Conservation (phyloP, 1,140 invertebrate species). For the Danaus melanippus region DNA sequence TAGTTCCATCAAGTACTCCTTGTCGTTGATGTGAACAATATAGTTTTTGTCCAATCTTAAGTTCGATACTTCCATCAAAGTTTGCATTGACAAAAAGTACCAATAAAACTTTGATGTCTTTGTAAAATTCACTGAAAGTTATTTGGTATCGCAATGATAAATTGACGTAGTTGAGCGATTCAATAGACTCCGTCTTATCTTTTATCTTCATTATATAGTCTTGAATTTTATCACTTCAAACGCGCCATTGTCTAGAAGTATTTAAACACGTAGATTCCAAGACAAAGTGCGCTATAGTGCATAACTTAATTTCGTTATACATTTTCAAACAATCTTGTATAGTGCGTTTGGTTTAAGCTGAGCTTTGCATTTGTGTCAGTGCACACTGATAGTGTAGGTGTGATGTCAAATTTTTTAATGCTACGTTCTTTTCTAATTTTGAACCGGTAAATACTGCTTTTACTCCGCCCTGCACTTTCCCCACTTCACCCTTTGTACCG, state of each 20-base stretch:
- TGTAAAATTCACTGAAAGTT: conserved; percentile 35
- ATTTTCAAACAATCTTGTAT: no score
- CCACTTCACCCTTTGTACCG: no score
- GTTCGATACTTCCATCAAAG: conserved; percentile 24
- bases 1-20: conserved; percentile 4
- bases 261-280: no score
- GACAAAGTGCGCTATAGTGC: no score
- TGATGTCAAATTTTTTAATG: no score
- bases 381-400: no score
- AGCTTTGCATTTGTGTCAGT: no score
- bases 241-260: not conserved
- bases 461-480: no score
- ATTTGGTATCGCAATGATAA: conserved; percentile 51
- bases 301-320: no score
- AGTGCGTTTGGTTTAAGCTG: no score
- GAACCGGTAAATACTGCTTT: no score
- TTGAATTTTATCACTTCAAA: conserved; percentile 16
- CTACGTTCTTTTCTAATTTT: no score
- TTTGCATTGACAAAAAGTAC: conserved; percentile 31
- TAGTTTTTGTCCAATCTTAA: conserved; percentile 11
- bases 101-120: conserved; percentile 50
- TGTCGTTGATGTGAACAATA: conserved; percentile 2
- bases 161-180: conserved; percentile 53
- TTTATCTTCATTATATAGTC: conserved; percentile 14
- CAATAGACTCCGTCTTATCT: conserved; percentile 41